Evolutionary conservation across 2,113 vertebrate genomes (phyloP).

Genomic region (Lates calcarifer): DNA sequence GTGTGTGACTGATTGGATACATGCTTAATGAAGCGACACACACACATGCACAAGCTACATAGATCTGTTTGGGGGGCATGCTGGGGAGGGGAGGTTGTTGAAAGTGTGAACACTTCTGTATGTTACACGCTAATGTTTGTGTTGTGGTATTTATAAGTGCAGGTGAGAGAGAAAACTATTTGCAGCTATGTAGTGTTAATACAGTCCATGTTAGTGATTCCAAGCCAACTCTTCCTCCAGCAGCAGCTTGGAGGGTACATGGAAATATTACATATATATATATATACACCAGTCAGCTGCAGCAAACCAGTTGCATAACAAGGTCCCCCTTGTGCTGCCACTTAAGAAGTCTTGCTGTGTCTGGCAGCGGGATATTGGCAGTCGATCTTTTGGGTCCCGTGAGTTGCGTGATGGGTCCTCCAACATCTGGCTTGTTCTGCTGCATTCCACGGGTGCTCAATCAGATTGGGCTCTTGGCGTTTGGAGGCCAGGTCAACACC

Average conservation of each 20-base stretch:
- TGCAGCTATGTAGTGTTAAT: slow-evolving; percentile 27
- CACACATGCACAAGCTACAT: slow-evolving; percentile 40
- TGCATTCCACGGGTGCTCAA: too few species aligned
- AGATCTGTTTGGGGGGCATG: slow-evolving; percentile 42
- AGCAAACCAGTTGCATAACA: too few species aligned
- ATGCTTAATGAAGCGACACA: slow-evolving; percentile 71
- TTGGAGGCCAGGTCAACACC: too few species aligned
- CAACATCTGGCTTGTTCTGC: too few species aligned
- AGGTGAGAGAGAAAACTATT: slow-evolving; percentile 8
- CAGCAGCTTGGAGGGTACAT: background rate
- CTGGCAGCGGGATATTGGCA: too few species aligned
- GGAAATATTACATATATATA: too few species aligned
- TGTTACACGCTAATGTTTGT: slow-evolving; percentile 43
- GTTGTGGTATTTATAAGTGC: slow-evolving; percentile 11
- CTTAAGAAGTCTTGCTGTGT: too few species aligned
- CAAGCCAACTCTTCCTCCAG: background rate
- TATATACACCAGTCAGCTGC: too few species aligned
- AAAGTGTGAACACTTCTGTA: background rate
- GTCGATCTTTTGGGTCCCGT: too few species aligned
- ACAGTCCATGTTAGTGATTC: background rate
- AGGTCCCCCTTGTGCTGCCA: too few species aligned
- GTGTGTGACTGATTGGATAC: slow-evolving; percentile 77
- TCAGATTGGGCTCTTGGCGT: too few species aligned
- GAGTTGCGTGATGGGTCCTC: too few species aligned
- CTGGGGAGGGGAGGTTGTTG: background rate